Evolutionary conservation across 2,888 invertebrate genomes (phyloP).

Genomic region (Torymus texanus): DNA sequence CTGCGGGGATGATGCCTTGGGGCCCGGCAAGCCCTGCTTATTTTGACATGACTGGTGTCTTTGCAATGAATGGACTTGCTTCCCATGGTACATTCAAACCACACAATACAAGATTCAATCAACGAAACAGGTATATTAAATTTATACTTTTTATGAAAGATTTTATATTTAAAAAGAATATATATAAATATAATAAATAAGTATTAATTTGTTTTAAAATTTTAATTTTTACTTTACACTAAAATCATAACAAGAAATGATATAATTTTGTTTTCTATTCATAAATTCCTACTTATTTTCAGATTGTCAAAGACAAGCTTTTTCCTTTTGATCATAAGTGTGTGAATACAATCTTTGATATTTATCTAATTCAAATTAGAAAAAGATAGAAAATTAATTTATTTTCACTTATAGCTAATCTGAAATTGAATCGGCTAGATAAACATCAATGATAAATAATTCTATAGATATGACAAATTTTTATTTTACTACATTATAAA

Average conservation of each 20-base stretch:
- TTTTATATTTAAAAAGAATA: no score
- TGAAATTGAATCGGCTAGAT: conserved; percentile 16
- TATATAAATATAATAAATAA: neutral
- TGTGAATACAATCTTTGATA: no score
- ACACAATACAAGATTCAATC: conserved; percentile 76
- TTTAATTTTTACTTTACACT: no score
- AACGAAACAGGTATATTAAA: conserved; percentile 71
- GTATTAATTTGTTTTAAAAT: conserved; percentile 10
- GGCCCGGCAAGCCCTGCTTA: conserved; percentile 76
- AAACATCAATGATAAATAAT: neutral
- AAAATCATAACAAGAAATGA: no score
- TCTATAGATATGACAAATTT: neutral
- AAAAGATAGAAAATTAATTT: neutral
- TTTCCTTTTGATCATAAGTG: neutral
- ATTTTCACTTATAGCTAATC: conserved; percentile 12
- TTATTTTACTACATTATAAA: no score
- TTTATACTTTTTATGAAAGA: no score
- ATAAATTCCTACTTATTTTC: no score
- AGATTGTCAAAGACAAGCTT: neutral
- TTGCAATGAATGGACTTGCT: conserved; percentile 84
- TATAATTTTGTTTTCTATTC: no score
- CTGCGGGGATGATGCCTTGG: conserved; percentile 79
- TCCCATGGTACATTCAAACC: conserved; percentile 82
- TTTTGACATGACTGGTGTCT: conserved; percentile 83
- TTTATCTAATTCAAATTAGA: no score